phyloP scores from a whole-genome alignment of 2,888 invertebrate species.

The Leptothorax acervorum region DNA sequence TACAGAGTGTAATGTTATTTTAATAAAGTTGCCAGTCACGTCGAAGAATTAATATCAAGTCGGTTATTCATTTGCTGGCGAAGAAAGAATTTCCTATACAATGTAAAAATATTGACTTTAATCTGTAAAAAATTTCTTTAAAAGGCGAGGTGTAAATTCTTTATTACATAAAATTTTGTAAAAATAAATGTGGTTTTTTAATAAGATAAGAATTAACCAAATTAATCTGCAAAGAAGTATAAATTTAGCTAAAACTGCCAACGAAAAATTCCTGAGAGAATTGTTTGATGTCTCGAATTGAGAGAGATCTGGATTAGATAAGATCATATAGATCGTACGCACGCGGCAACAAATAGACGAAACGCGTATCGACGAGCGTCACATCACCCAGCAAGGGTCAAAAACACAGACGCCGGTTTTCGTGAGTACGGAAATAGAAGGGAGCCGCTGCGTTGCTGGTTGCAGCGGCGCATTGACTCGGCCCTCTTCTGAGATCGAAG shows the following conservation, averaged over 20 bases:
- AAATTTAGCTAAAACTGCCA: not conserved
- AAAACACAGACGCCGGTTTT: constrained; percentile 55
- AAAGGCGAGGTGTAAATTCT: not conserved
- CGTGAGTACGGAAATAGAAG: constrained; percentile 74
- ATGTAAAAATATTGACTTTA: not conserved
- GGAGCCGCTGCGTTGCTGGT: constrained; percentile 50
- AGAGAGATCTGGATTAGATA: not conserved
- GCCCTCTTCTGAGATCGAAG: constrained; percentile 78
- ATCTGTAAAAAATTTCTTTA: not conserved
- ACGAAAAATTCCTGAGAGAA: not conserved
- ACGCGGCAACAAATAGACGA: constrained; percentile 32
- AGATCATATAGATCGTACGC: not conserved
- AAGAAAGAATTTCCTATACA: too few relatives aligned
- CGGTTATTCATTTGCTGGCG: too few relatives aligned
- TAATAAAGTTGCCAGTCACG: too few relatives aligned
- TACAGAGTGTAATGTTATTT: too few relatives aligned
- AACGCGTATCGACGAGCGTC: constrained; percentile 27
- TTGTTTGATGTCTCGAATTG: not conserved
- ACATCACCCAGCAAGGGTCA: constrained; percentile 31
- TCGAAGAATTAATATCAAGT: too few relatives aligned
- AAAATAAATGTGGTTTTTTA: not conserved
- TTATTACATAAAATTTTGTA: not conserved
- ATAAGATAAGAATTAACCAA: not conserved
- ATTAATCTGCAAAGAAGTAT: not conserved
- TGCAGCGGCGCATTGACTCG: constrained; percentile 50